Evolutionary conservation across 2,888 invertebrate genomes (phyloP), one percentile per base, ranked within the genome.

Genomic region (Agrotis clavis): DNA sequence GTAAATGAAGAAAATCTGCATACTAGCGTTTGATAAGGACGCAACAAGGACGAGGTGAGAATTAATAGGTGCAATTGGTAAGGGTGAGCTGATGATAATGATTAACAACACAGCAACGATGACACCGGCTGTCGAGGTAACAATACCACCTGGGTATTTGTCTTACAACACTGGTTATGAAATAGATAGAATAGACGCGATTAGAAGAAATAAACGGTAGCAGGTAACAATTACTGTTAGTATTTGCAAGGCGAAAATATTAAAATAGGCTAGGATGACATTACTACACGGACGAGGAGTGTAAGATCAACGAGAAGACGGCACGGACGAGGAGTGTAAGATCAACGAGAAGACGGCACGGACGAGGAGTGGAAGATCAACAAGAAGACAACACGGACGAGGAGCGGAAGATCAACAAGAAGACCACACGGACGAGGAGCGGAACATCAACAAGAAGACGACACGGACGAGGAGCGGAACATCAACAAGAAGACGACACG

Each of bases 211-310:
- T 48, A 21, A 74, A 50, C 48, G 45, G 45, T 35, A 56, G 61
- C 61, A 79, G 74, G 74, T 74, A 74, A 74, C n/a, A 51, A 77
- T 25, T 19, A 47, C 18, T 61, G 18, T 45, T 35, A 56, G 19
- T 16, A 79, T 57, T 57, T 53, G 74, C 74, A 19, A 62, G 62
- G 74, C 79, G 79, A 79, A 79, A 72, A 51, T 25, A n/a, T 56
- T 16, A n/a, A 19, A 54, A 47, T 57, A 56, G 56, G 35, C 2
- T 74, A 74, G 79, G 50, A 79, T 53, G 6, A 2, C 18, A 70
- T 57, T 66, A 41, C 72, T 6, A 41, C 56, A 35, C 48, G 48
- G 53, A 71, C 73, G 61, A 61, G 47, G 16, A 19, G 47, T 6
- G 18, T 21, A 57, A 57, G 9, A 70, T 0, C 13, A 48, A 19